Evolutionary conservation across 2,113 vertebrate genomes (phyloP).

Genomic region (Chaetura pelagica): DNA sequence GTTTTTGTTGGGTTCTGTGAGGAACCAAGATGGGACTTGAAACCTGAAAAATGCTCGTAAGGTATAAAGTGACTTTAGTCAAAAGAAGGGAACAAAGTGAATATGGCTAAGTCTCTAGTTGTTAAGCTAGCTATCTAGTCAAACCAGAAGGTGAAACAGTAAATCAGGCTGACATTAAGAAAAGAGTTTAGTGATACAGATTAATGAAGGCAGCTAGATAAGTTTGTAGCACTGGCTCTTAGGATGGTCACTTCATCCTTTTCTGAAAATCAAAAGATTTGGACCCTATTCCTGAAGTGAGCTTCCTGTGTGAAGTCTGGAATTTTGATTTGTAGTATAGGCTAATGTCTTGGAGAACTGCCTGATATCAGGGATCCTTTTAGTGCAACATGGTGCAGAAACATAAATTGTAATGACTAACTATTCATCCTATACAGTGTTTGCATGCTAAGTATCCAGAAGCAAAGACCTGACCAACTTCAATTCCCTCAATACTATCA

Average conservation of each 20-base stretch:
- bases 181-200: not conserved
- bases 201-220: not conserved
- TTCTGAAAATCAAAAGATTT: not conserved
- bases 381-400: not conserved
- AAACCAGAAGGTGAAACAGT: not conserved
- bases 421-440: not conserved
- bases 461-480: not conserved
- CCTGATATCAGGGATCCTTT: not conserved
- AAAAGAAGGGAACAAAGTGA: not conserved
- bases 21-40: not conserved
- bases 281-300: not conserved
- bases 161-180: not conserved
- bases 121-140: not conserved
- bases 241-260: not conserved
- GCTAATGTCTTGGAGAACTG: not conserved
- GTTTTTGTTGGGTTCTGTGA: not conserved
- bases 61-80: not conserved
- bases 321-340: not conserved
- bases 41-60: not conserved
- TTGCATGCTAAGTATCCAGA: not conserved
- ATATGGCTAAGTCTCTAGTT: not conserved
- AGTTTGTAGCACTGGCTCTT: not conserved
- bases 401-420: rapidly evolving
- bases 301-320: not conserved
- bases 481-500: not conserved